Evolutionary conservation across 2,113 vertebrate species (phyloP), one percentile per base, ranked within the genome.

Genomic region (Tyto alba): DNA sequence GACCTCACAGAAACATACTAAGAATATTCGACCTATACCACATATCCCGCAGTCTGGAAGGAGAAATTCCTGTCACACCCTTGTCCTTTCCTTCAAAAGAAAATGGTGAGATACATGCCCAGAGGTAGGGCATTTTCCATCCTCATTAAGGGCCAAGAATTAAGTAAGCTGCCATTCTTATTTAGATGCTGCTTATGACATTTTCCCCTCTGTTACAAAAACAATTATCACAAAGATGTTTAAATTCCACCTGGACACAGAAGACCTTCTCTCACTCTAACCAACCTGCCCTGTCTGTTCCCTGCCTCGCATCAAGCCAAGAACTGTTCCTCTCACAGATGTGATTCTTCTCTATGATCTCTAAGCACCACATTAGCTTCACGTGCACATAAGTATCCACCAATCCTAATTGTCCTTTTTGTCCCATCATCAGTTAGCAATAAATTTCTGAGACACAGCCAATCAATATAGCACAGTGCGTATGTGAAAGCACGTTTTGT

Each of bases 171-270:
- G 73, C 56, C 36, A 55, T 62, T 83, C 62, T 92, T 77, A 75
- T 38, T 93, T 80, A 76, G 76, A 53, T 36, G 25, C 48, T 72
- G 52, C 50, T 75, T 72, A 72, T 43, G 69, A 87, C 53, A 66
- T 84, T 80, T 74, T 4, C 47, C 73, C 67, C 71, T 89, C 88
- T 22, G 50, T 56, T 77, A 36, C 79, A 84, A 71, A 93, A 95
- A 78, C 63, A 97, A 79, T 94, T 88, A 91, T 23, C 0, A 0
- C 38, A 60, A 78, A 93, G 48, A 72, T 76, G 48, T 76, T 95
- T 38, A 82, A 95, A 90, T 77, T 89, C 83, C 57, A 91, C n/a
- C 73, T 30, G 64, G 90, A 41, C 60, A n/a, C 40, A 78, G 43
- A 78, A 84, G 92, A 53, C 36, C 48, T 60, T 90, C 69, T 85